phyloP scores from a whole-genome alignment of 2,797 vertebrate genomes.

The Chromobotia macracanthus region DNA sequence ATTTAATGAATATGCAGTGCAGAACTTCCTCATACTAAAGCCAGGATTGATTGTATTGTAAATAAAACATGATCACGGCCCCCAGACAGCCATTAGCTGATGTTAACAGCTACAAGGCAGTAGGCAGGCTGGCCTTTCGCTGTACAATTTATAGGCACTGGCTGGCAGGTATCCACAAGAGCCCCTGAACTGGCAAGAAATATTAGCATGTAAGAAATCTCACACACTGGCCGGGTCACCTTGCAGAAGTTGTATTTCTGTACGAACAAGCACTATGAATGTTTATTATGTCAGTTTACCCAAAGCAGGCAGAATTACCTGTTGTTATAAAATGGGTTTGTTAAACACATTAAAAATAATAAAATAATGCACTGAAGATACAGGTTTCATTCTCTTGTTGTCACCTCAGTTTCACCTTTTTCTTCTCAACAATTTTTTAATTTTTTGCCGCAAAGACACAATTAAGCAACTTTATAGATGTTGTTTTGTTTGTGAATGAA shows the following conservation, averaged over 20 bases:
- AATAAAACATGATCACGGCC: constrained; percentile 53
- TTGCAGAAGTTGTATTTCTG: constrained; percentile 45
- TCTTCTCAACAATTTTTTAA: no score
- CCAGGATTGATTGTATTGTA: constrained; percentile 47
- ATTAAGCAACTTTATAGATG: no score
- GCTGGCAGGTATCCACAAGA: constrained; percentile 48
- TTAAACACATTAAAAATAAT: constrained; percentile 58
- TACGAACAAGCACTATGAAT: constrained; percentile 5
- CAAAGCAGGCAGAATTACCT: background rate
- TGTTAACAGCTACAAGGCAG: constrained; percentile 52
- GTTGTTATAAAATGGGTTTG: no score
- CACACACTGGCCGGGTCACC: constrained; percentile 39
- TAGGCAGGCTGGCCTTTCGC: constrained; percentile 50
- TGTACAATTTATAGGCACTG: constrained; percentile 57
- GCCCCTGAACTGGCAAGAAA: no score
- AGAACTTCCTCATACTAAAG: constrained; percentile 13
- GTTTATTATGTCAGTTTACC: background rate
- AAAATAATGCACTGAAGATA: no score
- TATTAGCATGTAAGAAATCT: no score
- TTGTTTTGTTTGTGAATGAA: no score
- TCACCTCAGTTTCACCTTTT: background rate
- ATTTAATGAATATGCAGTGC: constrained; percentile 23
- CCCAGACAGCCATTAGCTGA: constrained; percentile 52
- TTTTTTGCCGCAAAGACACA: no score
- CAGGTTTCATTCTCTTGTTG: background rate